Base-by-base conservation (phyloP, 2,888 invertebrate genomes). In the Eristalinus aeneus region DNA sequence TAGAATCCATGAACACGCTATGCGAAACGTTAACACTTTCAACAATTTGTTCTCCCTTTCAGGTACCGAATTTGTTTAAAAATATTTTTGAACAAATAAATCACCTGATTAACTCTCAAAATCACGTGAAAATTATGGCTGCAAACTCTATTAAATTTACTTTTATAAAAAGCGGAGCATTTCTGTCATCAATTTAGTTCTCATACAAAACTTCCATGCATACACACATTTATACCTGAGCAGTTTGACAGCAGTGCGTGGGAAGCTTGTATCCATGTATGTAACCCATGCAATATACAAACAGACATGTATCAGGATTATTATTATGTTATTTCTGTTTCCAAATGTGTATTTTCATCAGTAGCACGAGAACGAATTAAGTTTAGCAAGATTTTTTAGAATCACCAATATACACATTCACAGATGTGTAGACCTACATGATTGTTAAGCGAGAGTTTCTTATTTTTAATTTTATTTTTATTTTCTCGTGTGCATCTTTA, bases 341-440 rank as follows among this genome's bases (percentile, higher is more conserved):
- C 56, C 23, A 46, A 65, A 64, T 71, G 61, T 81, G 76, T 78
- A 78, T 82, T 86, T 86, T 54, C 69, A 81, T 86, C 77, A 73
- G 64, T 63, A 53, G 68, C 72, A 67, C 61, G 69, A 73, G 56
- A 27, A 56, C 81, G 72, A 77, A 81, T 81, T 73, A 73, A 81
- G 81, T 81, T 82, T 82, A 61, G 82, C 86, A 86, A 82, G 77
- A 86, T 77, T 39, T 85, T 80, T 86, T 63, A 46, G 65, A 86
- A 77, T 77, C 73, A 73, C 77, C 77, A 64, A 86, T 81, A 69
- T 81, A 86, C 71, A 80, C 61, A 65, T 72, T 54, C 54, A 56
- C 12, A 56, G 56, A 27, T n/a, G 10, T 11, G 74, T 23, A 60
- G 69, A 56, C 63, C 68, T 58, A 72, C 72, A 54, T 75, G 68